Conservation (phyloP, 2,797 vertebrate species). For the Labroides dimidiatus region DNA sequence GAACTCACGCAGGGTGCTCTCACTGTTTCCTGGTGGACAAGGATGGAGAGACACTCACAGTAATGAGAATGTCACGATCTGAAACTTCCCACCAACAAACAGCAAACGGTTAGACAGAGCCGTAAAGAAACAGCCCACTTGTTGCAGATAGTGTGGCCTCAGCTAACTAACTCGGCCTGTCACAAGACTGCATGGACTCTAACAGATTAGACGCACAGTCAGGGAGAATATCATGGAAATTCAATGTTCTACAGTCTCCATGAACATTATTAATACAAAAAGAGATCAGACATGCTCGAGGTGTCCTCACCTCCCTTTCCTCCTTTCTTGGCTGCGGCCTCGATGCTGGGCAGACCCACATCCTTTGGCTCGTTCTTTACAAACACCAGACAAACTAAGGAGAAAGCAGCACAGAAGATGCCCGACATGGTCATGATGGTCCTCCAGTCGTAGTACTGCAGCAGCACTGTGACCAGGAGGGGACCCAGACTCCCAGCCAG, state of each 20-base stretch:
- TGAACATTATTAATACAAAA: no score
- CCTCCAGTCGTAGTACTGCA: conserved; percentile 94
- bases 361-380: conserved; percentile 94
- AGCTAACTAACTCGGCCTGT: no score
- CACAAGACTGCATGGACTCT: no score
- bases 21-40: conserved; percentile 71
- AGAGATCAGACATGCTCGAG: neutral
- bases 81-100: no score
- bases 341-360: conserved; percentile 91
- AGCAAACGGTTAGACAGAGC: no score
- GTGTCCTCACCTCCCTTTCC: conserved; percentile 85
- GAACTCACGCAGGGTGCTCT: conserved; percentile 91
- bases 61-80: no score
- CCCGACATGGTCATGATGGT: conserved; percentile 90
- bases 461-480: conserved; percentile 88
- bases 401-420: conserved; percentile 85
- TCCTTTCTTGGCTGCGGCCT: conserved; percentile 86
- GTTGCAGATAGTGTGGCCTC: no score
- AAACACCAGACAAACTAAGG: conserved; percentile 88
- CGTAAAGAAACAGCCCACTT: no score
- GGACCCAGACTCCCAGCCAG: conserved; percentile 95
- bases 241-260: no score
- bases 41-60: neutral
- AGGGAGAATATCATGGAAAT: no score
- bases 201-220: no score